Conservation (phyloP, 2,888 invertebrate genomes). For the Merodon equestris region DNA sequence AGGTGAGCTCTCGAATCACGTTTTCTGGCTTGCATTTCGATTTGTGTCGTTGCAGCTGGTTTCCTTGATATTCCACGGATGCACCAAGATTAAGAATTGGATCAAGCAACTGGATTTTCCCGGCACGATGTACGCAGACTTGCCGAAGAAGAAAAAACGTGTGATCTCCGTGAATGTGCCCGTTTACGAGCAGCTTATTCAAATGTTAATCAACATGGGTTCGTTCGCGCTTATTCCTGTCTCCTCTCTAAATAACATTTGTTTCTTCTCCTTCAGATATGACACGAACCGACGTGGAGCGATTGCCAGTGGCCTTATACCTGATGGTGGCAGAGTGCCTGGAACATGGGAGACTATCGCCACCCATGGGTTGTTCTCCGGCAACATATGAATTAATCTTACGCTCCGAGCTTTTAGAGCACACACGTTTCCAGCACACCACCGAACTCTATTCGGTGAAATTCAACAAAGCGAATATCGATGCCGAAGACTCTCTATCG, state of each 20-base stretch:
- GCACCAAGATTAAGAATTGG: slow-evolving; percentile 75
- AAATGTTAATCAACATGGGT: slow-evolving; percentile 77
- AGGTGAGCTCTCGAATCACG: slow-evolving; percentile 80
- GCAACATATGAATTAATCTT: slow-evolving; percentile 85
- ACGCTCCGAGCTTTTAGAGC: slow-evolving; percentile 84
- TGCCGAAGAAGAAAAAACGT: slow-evolving; percentile 73
- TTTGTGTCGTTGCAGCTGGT: slow-evolving; percentile 71
- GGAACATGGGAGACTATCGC: slow-evolving; percentile 84
- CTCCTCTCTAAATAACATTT: too few species aligned
- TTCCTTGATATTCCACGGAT: slow-evolving; percentile 75
- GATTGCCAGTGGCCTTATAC: slow-evolving; percentile 85
- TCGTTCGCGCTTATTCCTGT: slow-evolving; percentile 22
- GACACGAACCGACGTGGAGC: slow-evolving; percentile 82
- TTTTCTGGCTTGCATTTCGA: background rate
- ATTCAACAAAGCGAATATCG: slow-evolving; percentile 78
- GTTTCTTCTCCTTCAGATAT: too few species aligned
- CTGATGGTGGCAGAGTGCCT: slow-evolving; percentile 85
- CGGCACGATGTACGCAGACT: slow-evolving; percentile 73
- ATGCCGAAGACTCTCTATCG: slow-evolving; percentile 77
- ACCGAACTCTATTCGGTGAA: slow-evolving; percentile 54
- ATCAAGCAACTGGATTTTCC: slow-evolving; percentile 75
- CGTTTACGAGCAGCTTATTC: slow-evolving; percentile 76
- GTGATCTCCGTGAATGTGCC: slow-evolving; percentile 73
- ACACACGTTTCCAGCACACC: slow-evolving; percentile 76
- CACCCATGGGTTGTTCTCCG: slow-evolving; percentile 85